phyloP scores from a whole-genome alignment of 35 echinoderm and acorn worm genomes.

The Patiria miniata region DNA sequence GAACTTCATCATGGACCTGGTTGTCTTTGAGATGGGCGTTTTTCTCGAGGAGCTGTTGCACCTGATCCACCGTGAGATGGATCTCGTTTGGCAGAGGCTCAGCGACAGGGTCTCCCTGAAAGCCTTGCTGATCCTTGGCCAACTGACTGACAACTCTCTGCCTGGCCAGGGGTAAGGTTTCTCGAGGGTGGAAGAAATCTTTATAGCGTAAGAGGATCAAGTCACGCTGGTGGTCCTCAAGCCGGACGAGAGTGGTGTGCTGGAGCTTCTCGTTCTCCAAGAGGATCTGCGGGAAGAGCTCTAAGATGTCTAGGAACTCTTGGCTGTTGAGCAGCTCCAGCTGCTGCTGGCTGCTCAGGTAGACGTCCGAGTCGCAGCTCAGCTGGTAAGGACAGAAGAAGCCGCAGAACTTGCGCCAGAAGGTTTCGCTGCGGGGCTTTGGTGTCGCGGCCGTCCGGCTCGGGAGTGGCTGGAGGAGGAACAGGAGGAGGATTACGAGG shows the following conservation, averaged over 20 bases:
- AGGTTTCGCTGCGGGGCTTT: not conserved
- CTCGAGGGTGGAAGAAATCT: constrained; percentile 34
- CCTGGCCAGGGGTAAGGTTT: constrained; percentile 5
- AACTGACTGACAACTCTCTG: not conserved
- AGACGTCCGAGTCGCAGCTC: constrained; percentile 33
- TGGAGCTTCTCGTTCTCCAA: constrained; percentile 38
- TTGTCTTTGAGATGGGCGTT: not conserved
- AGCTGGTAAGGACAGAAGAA: constrained; percentile 33
- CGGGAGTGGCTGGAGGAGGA: not conserved
- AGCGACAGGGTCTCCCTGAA: not conserved
- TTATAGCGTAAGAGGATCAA: constrained; percentile 40
- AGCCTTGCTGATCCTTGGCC: not conserved
- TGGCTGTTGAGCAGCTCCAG: constrained; percentile 30
- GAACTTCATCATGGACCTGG: not conserved
- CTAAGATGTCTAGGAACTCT: constrained; percentile 30
- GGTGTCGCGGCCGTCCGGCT: not conserved
- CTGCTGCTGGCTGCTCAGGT: constrained; percentile 44
- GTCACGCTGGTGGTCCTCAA: constrained; percentile 31
- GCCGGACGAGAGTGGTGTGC: constrained; percentile 33
- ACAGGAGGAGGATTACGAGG: not conserved
- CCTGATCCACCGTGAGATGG: not conserved
- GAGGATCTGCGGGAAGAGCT: constrained; percentile 47
- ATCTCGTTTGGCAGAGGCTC: not conserved
- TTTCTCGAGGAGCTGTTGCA: not conserved
- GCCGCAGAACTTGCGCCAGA: constrained; percentile 46